Evolutionary conservation across 1,140 invertebrate species (phyloP), one percentile per base, ranked within the genome.

Genomic region (Acromyrmex charruanus): DNA sequence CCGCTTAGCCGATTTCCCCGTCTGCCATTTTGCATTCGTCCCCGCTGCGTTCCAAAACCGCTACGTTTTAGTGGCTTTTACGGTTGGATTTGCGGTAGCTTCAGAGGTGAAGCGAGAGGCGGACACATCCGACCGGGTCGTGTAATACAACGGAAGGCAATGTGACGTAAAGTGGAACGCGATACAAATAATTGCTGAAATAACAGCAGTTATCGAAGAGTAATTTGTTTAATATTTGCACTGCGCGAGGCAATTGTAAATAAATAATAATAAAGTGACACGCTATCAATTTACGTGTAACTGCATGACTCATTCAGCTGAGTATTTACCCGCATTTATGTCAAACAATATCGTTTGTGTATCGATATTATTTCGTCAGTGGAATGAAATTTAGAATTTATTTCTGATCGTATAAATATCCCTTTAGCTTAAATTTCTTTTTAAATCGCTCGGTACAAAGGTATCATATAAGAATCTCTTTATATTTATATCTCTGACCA

Each of bases 31-130:
- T 68, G 55, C 69, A 84, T 84, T 84, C 53, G 58, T 84, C 55
- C 35, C 35, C 35, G 35, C n/a, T 35, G 51, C 59, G 39, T 74
- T 25, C 55, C 55, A 28, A 84, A 61, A 84, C 66, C 55, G 39
- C 69, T 61, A 82, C 39, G 55, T 84, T 84, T 84, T 75, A 84
- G 71, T 75, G 69, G 80, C 55, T 61, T 71, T 75, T 74, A 59
- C 69, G 69, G 79, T 71, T 39, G 65, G 58, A 84, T 84, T 84
- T 75, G 80, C 5, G 80, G 80, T 35, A 14, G 44, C 69, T 61
- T 31, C 39, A 25, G 49, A 80, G 63, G 12, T 5, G 63, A 58
- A 18, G 75, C 75, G 77, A 35, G 61, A 61, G 59, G 61, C 49
- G 61, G 6, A 21, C 53, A 59, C 25, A 31, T 18, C 44, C 68